Percentiles rank a stretch among this genome's conserved stretches.
Evolutionary conservation across 1,140 invertebrate genomes (phyloP).

Genomic region (Leucophenga varia): DNA sequence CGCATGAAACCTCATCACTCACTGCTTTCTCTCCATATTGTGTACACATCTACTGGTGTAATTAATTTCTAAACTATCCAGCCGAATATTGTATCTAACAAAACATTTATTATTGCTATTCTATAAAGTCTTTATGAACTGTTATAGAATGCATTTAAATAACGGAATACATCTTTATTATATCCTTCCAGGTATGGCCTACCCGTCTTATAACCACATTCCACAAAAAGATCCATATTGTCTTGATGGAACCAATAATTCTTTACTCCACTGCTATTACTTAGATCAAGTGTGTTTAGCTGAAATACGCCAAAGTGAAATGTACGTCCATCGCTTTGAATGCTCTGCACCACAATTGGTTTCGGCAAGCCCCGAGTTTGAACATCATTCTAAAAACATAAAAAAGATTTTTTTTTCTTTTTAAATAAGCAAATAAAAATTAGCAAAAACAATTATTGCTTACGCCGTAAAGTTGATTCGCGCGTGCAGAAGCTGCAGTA

Average conservation of each 20-base stretch:
- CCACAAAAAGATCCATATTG: conserved; percentile 67
- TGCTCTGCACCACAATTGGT: conserved; percentile 78
- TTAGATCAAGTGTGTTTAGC: conserved; percentile 78
- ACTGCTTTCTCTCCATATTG: too few species aligned
- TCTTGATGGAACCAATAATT: conserved; percentile 76
- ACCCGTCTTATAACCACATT: conserved; percentile 65
- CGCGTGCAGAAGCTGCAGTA: conserved; percentile 68
- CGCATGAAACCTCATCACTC: too few species aligned
- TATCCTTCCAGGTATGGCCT: conserved; percentile 70
- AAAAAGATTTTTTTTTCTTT: too few species aligned
- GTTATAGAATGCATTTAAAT: conserved; percentile 76
- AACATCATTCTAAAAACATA: too few species aligned
- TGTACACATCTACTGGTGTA: too few species aligned
- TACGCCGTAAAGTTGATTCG: conserved; percentile 71
- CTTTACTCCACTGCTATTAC: conserved; percentile 62
- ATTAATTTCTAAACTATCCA: too few species aligned
- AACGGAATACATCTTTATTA: conserved; percentile 75
- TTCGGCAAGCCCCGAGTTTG: conserved; percentile 64
- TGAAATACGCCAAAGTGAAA: conserved; percentile 83
- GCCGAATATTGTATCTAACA: too few species aligned
- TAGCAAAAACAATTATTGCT: conserved; percentile 26
- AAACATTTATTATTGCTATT: too few species aligned
- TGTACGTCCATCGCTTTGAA: conserved; percentile 72
- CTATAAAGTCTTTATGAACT: conserved; percentile 58
- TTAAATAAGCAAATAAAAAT: neutral